Conservation (phyloP, 2,888 invertebrate genomes). For the Parnassius apollo region DNA sequence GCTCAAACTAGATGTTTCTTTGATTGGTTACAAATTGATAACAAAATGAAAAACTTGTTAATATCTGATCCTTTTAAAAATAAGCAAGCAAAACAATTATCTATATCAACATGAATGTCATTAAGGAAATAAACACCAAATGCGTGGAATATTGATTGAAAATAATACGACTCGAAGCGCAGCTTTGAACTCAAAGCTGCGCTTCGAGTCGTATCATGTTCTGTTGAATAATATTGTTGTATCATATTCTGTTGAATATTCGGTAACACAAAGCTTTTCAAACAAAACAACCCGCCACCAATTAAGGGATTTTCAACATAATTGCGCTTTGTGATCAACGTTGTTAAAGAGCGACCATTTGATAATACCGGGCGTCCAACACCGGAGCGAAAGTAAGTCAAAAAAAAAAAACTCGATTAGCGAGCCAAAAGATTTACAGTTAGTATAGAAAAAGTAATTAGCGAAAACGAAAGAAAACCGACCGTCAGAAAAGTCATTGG, state of each 20-base stretch:
- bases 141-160: too few species aligned
- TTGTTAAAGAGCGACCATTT: conserved; percentile 8
- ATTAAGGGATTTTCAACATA: conserved; percentile 13
- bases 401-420: conserved; percentile 35
- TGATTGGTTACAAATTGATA: too few species aligned
- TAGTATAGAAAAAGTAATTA: conserved; percentile 75
- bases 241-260: not conserved
- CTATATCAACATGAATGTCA: not conserved
- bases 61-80: too few species aligned
- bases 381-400: conserved; percentile 6
- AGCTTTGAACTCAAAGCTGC: not conserved
- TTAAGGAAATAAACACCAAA: too few species aligned
- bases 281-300: conserved; percentile 6
- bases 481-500: conserved; percentile 76
- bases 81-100: not conserved
- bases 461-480: conserved; percentile 73
- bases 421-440: conserved; percentile 63
- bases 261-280: not conserved
- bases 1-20: too few species aligned
- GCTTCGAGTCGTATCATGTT: too few species aligned
- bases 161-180: too few species aligned
- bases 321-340: conserved; percentile 3
- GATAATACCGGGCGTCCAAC: conserved; percentile 2
- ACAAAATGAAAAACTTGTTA: too few species aligned
- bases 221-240: too few species aligned